Conservation (phyloP, 2,113 vertebrate genomes). For the Cranoglanis bouderius region DNA sequence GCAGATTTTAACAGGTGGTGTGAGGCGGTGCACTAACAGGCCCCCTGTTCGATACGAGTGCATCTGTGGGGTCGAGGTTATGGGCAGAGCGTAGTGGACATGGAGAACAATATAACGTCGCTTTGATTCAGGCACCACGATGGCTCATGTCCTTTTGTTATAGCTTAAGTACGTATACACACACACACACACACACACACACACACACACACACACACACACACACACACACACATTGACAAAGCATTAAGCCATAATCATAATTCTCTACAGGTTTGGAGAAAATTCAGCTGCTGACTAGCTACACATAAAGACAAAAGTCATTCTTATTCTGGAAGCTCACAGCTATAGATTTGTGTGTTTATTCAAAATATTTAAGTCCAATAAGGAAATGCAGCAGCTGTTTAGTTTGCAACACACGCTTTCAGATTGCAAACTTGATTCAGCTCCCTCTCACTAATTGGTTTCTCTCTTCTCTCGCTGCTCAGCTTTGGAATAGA, state of each 20-base stretch:
- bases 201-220: not conserved
- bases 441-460: not conserved
- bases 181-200: not conserved
- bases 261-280: not conserved
- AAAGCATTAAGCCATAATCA: not conserved
- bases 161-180: not conserved
- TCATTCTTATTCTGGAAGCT: not conserved
- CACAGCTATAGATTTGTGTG: not conserved
- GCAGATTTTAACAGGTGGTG: conserved; percentile 76
- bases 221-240: not conserved
- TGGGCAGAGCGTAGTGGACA: conserved; percentile 27
- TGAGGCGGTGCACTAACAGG: conserved; percentile 61
- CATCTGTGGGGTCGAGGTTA: conserved; percentile 53
- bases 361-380: not conserved
- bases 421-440: conserved; percentile 4
- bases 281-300: not conserved
- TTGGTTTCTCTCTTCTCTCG: not conserved
- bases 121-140: conserved; percentile 56
- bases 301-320: not conserved
- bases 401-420: not conserved
- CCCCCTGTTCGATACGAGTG: not conserved
- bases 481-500: conserved; percentile 6
- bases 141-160: conserved; percentile 34
- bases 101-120: conserved; percentile 62
- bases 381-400: not conserved